These are phyloP conservation scores for Theretra japonica DNA, from an alignment of 2,888 invertebrate genomes.

Conservation along the genomic window DNA sequence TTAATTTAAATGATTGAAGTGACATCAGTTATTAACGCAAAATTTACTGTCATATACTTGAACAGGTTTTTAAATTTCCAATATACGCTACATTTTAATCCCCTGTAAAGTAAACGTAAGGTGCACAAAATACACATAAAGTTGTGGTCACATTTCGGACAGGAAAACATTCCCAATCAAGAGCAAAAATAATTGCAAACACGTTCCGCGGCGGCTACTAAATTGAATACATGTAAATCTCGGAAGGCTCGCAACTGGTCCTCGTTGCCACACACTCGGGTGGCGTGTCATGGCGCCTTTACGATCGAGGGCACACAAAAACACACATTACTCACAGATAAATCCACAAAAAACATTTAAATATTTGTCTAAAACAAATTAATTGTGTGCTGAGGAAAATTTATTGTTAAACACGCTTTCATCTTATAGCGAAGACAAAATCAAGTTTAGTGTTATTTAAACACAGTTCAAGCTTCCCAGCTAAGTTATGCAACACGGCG, in stretches of 20 bases:
- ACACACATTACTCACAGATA: no score
- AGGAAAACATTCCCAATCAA: background rate
- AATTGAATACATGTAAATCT: background rate
- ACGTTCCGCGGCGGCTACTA: background rate
- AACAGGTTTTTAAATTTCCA: no score
- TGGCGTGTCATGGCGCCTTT: background rate
- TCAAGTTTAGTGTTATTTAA: conserved; percentile 46
- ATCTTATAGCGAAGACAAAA: conserved; percentile 46
- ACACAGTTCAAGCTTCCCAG: conserved; percentile 51
- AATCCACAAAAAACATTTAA: no score
- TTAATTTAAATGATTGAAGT: no score
- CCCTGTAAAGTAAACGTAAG: background rate
- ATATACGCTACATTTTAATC: background rate
- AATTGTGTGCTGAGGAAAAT: no score
- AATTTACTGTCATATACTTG: no score
- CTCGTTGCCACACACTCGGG: background rate
- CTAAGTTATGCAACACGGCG: conserved; percentile 61
- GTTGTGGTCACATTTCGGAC: background rate
- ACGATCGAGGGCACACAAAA: background rate
- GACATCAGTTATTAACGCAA: no score
- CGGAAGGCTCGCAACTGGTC: background rate
- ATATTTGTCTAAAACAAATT: no score
- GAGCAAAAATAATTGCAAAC: background rate
- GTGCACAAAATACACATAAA: background rate
- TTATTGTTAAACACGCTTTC: conserved; percentile 31